Conservation (phyloP, 2,113 vertebrate species). For the Epinephelus cyanopodus region DNA sequence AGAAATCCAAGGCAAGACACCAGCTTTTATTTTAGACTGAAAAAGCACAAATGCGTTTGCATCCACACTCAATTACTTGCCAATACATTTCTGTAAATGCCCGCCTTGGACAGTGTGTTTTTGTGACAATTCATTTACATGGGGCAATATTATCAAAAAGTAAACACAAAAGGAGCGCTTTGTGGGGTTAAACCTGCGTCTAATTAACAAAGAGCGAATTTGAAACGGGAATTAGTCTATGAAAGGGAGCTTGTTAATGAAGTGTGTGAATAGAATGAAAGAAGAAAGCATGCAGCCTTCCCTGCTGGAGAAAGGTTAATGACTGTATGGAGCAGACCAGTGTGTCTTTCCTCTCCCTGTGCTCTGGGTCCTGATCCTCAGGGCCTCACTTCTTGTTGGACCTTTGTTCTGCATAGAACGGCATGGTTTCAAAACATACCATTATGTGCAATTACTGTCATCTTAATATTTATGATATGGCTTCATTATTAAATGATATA, state of each 20-base stretch:
- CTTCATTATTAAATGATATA: constrained; percentile 24
- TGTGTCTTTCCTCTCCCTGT: constrained; percentile 65
- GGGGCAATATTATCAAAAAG: constrained; percentile 66
- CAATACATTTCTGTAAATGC: constrained; percentile 50
- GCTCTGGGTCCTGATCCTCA: constrained; percentile 55
- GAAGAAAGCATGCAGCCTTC: constrained; percentile 66
- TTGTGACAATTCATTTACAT: constrained; percentile 57
- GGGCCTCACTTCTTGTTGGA: constrained; percentile 47
- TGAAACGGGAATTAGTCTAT: constrained; percentile 75
- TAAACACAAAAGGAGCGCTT: constrained; percentile 74
- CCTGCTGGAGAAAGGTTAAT: constrained; percentile 83
- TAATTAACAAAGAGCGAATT: constrained; percentile 77
- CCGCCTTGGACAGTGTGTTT: constrained; percentile 48
- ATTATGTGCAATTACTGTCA: not conserved
- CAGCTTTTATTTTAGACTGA: constrained; percentile 60
- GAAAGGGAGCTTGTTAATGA: constrained; percentile 78
- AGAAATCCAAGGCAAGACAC: constrained; percentile 58
- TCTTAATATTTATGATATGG: constrained; percentile 5
- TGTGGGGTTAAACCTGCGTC: constrained; percentile 74
- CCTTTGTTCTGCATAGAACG: constrained; percentile 36
- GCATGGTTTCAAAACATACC: constrained; percentile 10
- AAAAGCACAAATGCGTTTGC: constrained; percentile 64
- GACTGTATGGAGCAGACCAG: constrained; percentile 69
- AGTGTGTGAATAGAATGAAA: constrained; percentile 74
- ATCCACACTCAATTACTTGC: constrained; percentile 60